A percentile compares a stretch with the other conserved stretches of the same genome.
phyloP scores from a whole-genome alignment of 2,113 vertebrate species.

The Alligator mississippiensis region DNA sequence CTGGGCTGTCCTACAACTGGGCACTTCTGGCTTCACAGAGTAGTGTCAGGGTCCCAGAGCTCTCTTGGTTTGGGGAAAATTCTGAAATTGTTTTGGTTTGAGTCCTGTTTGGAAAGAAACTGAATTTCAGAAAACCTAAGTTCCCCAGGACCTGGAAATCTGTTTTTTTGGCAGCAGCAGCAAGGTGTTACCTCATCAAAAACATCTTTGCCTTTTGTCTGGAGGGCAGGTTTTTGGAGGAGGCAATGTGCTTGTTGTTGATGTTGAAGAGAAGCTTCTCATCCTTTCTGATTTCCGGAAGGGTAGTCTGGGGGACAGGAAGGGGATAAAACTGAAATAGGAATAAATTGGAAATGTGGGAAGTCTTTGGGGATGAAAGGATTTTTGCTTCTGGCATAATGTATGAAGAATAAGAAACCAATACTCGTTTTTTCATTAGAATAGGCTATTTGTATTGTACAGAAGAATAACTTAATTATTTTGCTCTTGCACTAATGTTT shows the following conservation, averaged over 20 bases:
- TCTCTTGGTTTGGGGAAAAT: no score
- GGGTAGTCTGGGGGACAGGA: background rate
- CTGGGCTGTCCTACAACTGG: no score
- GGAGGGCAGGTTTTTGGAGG: background rate
- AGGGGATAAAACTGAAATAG: background rate
- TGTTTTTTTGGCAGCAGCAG: background rate
- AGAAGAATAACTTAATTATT: background rate
- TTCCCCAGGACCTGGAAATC: no score
- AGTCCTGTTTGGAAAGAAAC: no score
- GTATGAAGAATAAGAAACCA: background rate
- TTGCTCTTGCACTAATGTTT: background rate
- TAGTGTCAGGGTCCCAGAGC: no score
- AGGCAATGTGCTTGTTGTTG: background rate
- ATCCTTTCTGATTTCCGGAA: background rate
- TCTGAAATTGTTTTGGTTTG: no score
- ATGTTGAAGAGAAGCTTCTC: background rate
- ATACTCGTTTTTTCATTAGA: background rate
- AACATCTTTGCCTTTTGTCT: background rate
- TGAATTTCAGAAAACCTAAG: no score
- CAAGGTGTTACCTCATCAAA: background rate
- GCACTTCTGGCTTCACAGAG: no score
- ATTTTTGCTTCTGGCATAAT: rapidly evolving
- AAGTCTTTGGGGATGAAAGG: background rate
- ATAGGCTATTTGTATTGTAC: background rate
- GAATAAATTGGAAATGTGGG: background rate